These are phyloP conservation scores for Thalpophila matura DNA, from an alignment of 2,888 invertebrate species.

Conservation along the genomic window DNA sequence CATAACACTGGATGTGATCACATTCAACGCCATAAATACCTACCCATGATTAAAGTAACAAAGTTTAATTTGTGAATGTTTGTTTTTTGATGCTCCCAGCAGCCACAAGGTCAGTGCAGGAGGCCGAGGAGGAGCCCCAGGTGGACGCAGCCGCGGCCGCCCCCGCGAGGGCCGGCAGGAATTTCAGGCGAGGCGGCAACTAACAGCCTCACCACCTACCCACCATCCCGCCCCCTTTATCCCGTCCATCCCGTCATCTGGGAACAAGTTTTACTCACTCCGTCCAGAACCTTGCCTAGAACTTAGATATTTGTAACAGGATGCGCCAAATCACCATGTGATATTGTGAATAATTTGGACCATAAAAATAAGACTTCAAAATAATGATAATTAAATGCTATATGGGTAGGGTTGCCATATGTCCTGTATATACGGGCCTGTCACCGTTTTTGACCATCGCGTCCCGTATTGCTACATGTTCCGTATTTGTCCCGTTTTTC, in stretches of 20 bases:
- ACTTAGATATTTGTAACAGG: slow-evolving; percentile 21
- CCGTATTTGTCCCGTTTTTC: too few species aligned
- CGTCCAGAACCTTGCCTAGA: slow-evolving; percentile 28
- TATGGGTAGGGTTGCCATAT: too few species aligned
- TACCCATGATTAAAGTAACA: too few species aligned
- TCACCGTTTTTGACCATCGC: too few species aligned
- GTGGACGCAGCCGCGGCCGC: slow-evolving; percentile 72
- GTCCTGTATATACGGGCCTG: too few species aligned
- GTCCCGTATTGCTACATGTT: too few species aligned
- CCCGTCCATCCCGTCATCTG: slow-evolving; percentile 43
- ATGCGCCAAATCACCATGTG: slow-evolving; percentile 45
- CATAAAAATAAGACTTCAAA: slow-evolving; percentile 32
- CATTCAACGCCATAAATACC: too few species aligned
- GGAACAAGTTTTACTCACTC: slow-evolving; percentile 24
- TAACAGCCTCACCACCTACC: slow-evolving; percentile 57
- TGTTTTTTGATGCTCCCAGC: slow-evolving; percentile 66
- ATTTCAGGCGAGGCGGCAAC: slow-evolving; percentile 80
- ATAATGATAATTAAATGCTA: slow-evolving; percentile 26
- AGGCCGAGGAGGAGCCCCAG: slow-evolving; percentile 78
- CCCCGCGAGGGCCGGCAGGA: slow-evolving; percentile 74
- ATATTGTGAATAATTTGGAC: slow-evolving; percentile 48
- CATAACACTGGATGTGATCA: not conserved
- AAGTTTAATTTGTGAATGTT: not conserved
- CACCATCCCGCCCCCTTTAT: slow-evolving; percentile 49
- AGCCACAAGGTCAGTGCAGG: slow-evolving; percentile 77